Evolutionary conservation across 2,797 vertebrate genomes (phyloP), one percentile per base, ranked within the genome.

Genomic region (Monodelphis domestica): DNA sequence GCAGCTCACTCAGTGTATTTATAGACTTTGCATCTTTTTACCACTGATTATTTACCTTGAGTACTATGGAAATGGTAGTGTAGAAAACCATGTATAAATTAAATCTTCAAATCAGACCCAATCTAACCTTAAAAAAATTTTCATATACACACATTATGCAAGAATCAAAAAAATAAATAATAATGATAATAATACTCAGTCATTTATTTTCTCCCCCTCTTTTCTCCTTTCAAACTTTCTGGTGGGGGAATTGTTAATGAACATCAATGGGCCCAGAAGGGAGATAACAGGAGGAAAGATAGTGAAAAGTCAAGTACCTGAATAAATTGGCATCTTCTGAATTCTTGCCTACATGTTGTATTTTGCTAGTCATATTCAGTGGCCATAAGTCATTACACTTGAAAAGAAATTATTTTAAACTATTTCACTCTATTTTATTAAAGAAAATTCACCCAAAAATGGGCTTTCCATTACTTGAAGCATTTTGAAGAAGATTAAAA

Each of bases 401-500:
- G 33, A 63, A 63, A 70, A 70, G 21, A 70, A 70, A 70, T 70
- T 11, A 38, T 24, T 70, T 38, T 70, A 38, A 38, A 70, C 56
- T 30, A 59, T 38, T 70, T 21, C 38, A 33, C 14, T n/a, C n/a
- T 70, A n/a, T 70, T 70, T 70, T 24, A 63, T 38, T 28, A 70
- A 38, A 70, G 14, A n/a, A 0, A n/a, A n/a, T 9, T 70, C 56
- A 38, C 15, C 53, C 88, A 87, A 45, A 33, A 93, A 51, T 56
- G 0, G 70, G 11, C 6, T 55, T 57, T 87, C 30, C 0, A 1
- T 70, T 87, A 15, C 52, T 92, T 15, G 92, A 57, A 6, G 53
- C 10, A 59, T 95, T 94, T 89, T 38, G 89, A 95, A 78, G 33
- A 12, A 91, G 45, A 91, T 0, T 63, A 1, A 53, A 91, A 88